These are phyloP conservation scores for Pangasius larnaudii DNA, from an alignment of 2,797 vertebrate species.

Conservation along the genomic window DNA sequence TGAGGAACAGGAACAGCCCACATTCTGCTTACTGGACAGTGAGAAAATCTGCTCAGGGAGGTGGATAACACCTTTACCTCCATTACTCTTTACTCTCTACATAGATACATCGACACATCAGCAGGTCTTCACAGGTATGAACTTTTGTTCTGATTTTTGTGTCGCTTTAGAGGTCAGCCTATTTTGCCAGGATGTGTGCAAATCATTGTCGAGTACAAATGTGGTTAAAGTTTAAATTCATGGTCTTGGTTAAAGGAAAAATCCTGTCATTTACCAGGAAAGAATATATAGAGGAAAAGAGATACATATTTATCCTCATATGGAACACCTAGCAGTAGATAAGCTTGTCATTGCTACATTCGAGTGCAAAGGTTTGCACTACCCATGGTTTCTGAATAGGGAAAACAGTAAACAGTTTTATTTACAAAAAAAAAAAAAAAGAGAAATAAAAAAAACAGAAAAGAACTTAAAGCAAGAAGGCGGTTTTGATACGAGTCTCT, in stretches of 20 bases:
- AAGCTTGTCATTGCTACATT: neutral
- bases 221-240: neutral
- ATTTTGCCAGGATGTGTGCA: neutral
- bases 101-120: neutral
- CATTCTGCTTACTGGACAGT: neutral
- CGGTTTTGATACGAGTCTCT: neutral
- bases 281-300: neutral
- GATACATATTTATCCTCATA: neutral
- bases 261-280: neutral
- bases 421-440: neutral
- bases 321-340: neutral
- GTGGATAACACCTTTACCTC: neutral
- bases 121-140: slow-evolving; percentile 25
- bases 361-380: neutral
- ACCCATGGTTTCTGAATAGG: neutral
- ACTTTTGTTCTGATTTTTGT: neutral
- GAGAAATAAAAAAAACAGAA: neutral
- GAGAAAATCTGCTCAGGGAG: neutral
- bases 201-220: neutral
- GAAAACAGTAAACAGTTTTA: neutral
- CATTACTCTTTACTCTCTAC: neutral
- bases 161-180: neutral
- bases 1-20: slow-evolving; percentile 22
- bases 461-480: neutral
- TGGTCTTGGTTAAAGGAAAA: neutral